phyloP scores from a whole-genome alignment of 1,140 invertebrate species.

The Telenomus remus region DNA sequence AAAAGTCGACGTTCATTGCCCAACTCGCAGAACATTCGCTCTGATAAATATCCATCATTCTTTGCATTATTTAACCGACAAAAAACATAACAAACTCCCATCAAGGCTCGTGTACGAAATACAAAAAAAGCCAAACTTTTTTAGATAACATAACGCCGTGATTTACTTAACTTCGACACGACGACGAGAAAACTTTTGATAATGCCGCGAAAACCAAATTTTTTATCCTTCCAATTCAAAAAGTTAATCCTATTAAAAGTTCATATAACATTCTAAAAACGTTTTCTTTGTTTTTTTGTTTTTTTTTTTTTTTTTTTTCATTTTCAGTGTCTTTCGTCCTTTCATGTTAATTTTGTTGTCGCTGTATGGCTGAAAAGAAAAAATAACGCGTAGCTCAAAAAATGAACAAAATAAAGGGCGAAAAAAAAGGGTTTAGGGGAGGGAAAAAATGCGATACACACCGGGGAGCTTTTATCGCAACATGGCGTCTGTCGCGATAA shows the following conservation, averaged over 20 bases:
- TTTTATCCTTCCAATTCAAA: too few species aligned
- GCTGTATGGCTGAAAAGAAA: constrained; percentile 3
- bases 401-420: not conserved
- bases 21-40: too few species aligned
- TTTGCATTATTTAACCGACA: too few species aligned
- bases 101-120: too few species aligned
- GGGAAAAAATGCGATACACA: not conserved
- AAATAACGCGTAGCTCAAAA: constrained; percentile 20
- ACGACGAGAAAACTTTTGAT: not conserved
- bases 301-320: too few species aligned
- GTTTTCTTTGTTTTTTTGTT: constrained; percentile 7
- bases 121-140: too few species aligned
- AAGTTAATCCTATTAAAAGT: too few species aligned
- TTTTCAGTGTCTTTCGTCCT: too few species aligned
- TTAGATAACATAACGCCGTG: too few species aligned
- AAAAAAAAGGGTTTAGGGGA: constrained; percentile 3
- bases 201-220: too few species aligned
- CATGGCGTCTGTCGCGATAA: constrained; percentile 26
- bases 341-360: constrained; percentile 9
- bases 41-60: too few species aligned
- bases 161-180: not conserved
- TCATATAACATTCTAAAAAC: not conserved
- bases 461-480: constrained; percentile 8
- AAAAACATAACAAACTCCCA: too few species aligned
- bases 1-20: not conserved